Percentiles rank a stretch among this genome's conserved stretches.
These are phyloP conservation scores for Luscinia luscinia DNA, from an alignment of 2,797 vertebrate genomes.

Conservation along the genomic window DNA sequence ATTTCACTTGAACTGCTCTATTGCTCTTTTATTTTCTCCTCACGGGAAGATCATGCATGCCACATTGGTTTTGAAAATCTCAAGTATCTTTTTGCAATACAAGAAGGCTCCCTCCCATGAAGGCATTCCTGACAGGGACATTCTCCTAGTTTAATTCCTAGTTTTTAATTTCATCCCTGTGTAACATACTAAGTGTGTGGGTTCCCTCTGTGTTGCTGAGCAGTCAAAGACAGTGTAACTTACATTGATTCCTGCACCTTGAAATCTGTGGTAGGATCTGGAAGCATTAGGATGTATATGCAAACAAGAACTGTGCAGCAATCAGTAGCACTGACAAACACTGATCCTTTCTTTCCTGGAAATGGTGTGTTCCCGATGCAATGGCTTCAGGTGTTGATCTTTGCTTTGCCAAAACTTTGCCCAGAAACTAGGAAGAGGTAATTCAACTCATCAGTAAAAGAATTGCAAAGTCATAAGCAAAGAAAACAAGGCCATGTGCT, in stretches of 20 bases:
- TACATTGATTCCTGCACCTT: neutral
- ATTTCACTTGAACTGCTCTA: neutral
- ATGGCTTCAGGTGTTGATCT: neutral
- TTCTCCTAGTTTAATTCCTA: neutral
- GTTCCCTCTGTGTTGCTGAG: neutral
- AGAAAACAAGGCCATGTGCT: neutral
- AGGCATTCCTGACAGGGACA: neutral
- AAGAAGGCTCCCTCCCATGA: neutral
- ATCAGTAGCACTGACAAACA: neutral
- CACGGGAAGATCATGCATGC: neutral
- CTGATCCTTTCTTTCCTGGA: neutral
- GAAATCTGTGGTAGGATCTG: neutral
- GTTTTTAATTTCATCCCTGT: neutral
- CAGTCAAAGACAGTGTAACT: neutral
- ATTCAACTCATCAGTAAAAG: neutral
- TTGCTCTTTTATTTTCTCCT: neutral
- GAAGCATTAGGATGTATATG: neutral
- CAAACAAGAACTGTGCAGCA: neutral
- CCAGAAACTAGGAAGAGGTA: neutral
- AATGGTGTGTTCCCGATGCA: neutral
- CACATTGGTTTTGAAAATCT: neutral
- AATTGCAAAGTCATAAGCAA: neutral
- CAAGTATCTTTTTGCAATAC: neutral
- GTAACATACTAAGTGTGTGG: neutral
- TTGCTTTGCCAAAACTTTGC: neutral